A percentile compares a stretch with the other conserved stretches of the same genome.
phyloP scores from a whole-genome alignment of 2,113 vertebrate genomes.

The Mixornis gularis region DNA sequence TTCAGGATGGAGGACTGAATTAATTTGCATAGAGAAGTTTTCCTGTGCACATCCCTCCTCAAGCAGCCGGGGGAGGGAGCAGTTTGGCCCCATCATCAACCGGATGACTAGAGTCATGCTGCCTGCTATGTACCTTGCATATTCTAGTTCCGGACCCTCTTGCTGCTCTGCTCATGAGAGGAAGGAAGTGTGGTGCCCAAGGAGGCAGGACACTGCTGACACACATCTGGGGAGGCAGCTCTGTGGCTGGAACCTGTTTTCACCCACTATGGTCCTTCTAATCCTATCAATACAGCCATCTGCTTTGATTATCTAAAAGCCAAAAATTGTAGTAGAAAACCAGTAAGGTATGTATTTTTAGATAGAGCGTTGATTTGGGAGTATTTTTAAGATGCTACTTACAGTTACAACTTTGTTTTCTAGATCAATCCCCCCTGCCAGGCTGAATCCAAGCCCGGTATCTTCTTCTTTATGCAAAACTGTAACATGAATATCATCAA shows the following conservation, averaged over 20 bases:
- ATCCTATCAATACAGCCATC: not conserved
- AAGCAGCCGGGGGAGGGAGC: not conserved
- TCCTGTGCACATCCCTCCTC: not conserved
- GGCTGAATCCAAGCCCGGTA: slow-evolving; percentile 88
- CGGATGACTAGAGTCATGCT: not conserved
- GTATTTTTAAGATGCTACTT: slow-evolving; percentile 47
- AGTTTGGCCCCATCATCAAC: not conserved
- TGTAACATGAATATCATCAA: slow-evolving; percentile 87
- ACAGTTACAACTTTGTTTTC: slow-evolving; percentile 88
- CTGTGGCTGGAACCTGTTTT: not conserved
- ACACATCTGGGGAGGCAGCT: not conserved
- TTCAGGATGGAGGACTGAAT: not conserved
- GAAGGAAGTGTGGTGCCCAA: not conserved
- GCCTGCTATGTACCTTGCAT: accelerated
- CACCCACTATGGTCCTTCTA: not conserved
- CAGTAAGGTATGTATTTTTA: not conserved
- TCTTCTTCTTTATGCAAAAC: slow-evolving; percentile 92
- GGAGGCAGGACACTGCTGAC: not conserved
- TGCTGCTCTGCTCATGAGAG: not conserved
- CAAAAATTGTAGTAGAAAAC: not conserved
- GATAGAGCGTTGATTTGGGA: not conserved
- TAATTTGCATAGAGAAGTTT: not conserved
- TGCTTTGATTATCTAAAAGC: not conserved
- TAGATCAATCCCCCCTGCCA: slow-evolving; percentile 88
- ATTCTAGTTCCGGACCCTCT: not conserved